Base-by-base conservation (phyloP, 2,888 invertebrate species). In the Venustoraphidia nigricollis region DNA sequence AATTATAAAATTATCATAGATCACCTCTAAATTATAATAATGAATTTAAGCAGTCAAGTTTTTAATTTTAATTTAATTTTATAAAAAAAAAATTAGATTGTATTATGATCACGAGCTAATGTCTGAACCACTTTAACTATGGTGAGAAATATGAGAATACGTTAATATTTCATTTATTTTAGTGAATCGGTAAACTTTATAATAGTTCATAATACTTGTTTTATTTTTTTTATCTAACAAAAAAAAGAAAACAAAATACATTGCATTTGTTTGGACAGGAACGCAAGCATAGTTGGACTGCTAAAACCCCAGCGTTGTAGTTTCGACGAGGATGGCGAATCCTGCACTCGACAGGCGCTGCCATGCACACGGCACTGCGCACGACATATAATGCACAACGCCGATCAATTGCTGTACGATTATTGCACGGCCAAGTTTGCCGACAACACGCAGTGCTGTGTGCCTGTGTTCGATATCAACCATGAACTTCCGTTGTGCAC, bases 401-500 rank as follows among this genome's bases (percentile, higher is more conserved):
- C 81, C 9, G 87, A 89, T 58, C 93, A 94, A 68, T 76, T 83
- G 55, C 67, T 68, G 51, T 88, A 83, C 66, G 79, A 79, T 61
- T 81, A 83, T 57, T 88, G 87, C 65, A 84, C 85, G 51, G 85
- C 84, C 51, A 84, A 85, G 65, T 83, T 82, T 64, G 75, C 81
- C 49, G 83, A 86, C 65, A 80, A 85, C 59, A 80, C 82, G 36
- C 84, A 83, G 62, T 87, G 87, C 64, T 81, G 83, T 59, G 73
- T 80, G 54, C 85, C 87, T 41, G 83, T 85, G 44, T 83, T 86
- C 58, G 85, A 87, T 66, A 75, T 84, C 51, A 73, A 75, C 44
- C 82, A 84, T 60, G 83, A 90, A 62, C 73, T 90, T 61, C 90
- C 93, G 43, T 72, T 93, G 8, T 94, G 93, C 63, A 73, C 80